phyloP scores from a whole-genome alignment of 1,140 invertebrate species.

The Bombus waltoni region DNA sequence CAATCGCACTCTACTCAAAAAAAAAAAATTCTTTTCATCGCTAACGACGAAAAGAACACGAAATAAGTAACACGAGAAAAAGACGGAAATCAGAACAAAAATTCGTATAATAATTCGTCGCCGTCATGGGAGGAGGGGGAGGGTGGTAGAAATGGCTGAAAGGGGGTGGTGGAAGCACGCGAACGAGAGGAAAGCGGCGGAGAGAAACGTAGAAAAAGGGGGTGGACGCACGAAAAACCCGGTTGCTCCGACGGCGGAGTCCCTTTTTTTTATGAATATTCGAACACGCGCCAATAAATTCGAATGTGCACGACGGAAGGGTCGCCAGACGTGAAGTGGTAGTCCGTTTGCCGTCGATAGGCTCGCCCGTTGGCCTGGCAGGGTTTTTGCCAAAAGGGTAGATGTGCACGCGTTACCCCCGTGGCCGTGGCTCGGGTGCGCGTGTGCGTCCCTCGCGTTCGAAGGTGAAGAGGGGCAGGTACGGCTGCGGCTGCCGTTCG shows the following conservation, averaged over 20 bases:
- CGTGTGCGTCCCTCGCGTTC: conserved; percentile 24
- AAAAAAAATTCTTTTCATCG: neutral
- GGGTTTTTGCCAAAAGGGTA: conserved; percentile 58
- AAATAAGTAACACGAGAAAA: neutral
- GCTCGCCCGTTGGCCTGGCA: conserved; percentile 65
- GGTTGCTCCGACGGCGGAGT: conserved; percentile 55
- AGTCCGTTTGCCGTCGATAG: conserved; percentile 72
- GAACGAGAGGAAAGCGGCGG: neutral
- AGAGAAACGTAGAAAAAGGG: conserved; percentile 4
- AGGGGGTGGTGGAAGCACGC: conserved; percentile 36
- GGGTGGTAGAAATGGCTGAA: conserved; percentile 24
- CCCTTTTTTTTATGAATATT: conserved; percentile 79
- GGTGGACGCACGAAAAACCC: conserved; percentile 41
- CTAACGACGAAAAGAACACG: neutral
- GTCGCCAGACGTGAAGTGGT: conserved; percentile 80
- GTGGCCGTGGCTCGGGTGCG: conserved; percentile 2
- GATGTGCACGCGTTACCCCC: conserved; percentile 42
- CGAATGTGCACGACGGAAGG: conserved; percentile 80
- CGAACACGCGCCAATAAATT: conserved; percentile 82
- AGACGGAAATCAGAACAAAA: conserved; percentile 14
- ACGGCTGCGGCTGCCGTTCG: conserved; percentile 48
- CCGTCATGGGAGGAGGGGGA: neutral
- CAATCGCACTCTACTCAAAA: neutral
- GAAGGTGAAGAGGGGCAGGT: conserved; percentile 48
- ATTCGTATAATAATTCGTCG: conserved; percentile 68